These are phyloP conservation scores for Ctenopoma multispine DNA, from an alignment of 2,797 vertebrate genomes.

Conservation along the genomic window DNA sequence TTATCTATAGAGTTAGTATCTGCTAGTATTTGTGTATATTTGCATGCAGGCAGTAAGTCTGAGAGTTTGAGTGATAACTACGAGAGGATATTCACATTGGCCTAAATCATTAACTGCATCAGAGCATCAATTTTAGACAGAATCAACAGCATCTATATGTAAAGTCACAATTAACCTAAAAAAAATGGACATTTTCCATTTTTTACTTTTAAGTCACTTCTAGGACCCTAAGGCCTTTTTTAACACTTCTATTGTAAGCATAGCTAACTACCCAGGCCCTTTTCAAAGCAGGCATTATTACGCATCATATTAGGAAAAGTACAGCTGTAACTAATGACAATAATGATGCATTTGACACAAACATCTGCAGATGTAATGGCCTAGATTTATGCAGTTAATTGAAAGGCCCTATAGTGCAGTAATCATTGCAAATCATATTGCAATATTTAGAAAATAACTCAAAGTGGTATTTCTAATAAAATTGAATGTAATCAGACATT, in stretches of 20 bases:
- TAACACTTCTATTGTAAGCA: not conserved
- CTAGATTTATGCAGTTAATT: not conserved
- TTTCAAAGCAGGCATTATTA: not conserved
- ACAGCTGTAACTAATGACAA: slow-evolving; percentile 2
- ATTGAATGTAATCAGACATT: too few relatives aligned
- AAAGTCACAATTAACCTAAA: slow-evolving; percentile 2
- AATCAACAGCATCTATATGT: not conserved
- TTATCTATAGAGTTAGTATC: not conserved
- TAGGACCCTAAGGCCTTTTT: too few relatives aligned
- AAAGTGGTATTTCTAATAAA: too few relatives aligned
- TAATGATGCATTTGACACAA: not conserved
- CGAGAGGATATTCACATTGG: not conserved
- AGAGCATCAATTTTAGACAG: not conserved
- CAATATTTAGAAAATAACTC: too few relatives aligned
- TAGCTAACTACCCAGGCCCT: not conserved
- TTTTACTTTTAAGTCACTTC: too few relatives aligned
- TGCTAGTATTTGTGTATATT: slow-evolving; percentile 19
- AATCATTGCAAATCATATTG: not conserved
- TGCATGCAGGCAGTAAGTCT: not conserved
- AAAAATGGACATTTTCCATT: not conserved
- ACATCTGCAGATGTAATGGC: not conserved
- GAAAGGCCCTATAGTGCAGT: not conserved
- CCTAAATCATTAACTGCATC: slow-evolving; percentile 11
- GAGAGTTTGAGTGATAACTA: not conserved
- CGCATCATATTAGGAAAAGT: not conserved